phyloP scores from a whole-genome alignment of 2,888 invertebrate genomes.

The Pasiphila rectangulata region DNA sequence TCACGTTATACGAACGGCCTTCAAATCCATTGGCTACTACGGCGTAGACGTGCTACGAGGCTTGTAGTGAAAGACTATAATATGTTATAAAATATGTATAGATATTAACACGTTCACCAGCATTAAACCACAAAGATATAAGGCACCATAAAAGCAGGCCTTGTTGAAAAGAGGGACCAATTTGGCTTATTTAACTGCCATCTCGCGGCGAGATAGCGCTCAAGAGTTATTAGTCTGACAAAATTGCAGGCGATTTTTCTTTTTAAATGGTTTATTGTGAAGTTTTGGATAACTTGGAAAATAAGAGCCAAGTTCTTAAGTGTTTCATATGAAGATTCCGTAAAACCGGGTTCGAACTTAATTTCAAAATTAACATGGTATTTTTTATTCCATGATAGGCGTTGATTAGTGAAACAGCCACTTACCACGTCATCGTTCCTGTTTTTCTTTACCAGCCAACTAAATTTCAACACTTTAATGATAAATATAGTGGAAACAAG shows the following conservation, averaged over 20 bases:
- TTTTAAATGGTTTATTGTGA: constrained; percentile 45
- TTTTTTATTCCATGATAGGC: too few relatives aligned
- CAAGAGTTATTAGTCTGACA: constrained; percentile 64
- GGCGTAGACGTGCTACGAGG: constrained; percentile 10
- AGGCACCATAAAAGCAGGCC: constrained; percentile 56
- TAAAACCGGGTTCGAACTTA: too few relatives aligned
- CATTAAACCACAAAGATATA: constrained; percentile 55
- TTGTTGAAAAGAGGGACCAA: constrained; percentile 61
- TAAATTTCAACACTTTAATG: too few relatives aligned
- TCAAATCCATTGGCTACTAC: background rate
- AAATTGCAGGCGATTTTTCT: constrained; percentile 62
- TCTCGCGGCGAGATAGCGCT: constrained; percentile 57
- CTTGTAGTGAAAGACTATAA: too few relatives aligned
- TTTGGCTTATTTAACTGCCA: constrained; percentile 72
- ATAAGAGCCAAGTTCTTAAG: too few relatives aligned
- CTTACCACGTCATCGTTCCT: too few relatives aligned
- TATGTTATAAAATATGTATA: too few relatives aligned
- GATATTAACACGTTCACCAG: constrained; percentile 46
- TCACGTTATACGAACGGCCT: background rate
- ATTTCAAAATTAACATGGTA: too few relatives aligned
- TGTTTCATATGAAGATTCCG: too few relatives aligned
- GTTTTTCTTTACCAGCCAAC: too few relatives aligned
- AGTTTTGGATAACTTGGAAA: constrained; percentile 14
- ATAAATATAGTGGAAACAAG: too few relatives aligned
- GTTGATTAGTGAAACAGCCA: too few relatives aligned